Conservation (phyloP, 1,140 invertebrate genomes). For the Olivierus martensii region DNA sequence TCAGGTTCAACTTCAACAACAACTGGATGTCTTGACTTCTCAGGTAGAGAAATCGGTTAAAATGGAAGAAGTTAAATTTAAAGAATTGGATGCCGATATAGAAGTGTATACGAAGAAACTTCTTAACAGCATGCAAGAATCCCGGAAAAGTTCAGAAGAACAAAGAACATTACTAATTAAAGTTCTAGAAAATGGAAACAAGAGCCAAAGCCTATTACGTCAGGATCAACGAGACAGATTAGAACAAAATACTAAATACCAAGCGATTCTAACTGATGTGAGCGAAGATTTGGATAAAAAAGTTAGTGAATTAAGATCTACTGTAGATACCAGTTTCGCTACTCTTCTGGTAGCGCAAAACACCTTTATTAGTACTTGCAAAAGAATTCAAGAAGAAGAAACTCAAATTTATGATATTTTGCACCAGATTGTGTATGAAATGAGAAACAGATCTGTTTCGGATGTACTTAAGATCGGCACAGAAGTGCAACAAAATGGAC, state of each 20-base stretch:
- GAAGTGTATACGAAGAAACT: conserved; percentile 19
- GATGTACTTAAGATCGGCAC: conserved; percentile 6
- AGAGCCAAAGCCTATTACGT: conserved; percentile 9
- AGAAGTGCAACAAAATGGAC: conserved; percentile 3
- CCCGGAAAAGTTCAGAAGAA: conserved; percentile 8
- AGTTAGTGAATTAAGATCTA: conserved; percentile 23
- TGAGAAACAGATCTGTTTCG: conserved; percentile 37
- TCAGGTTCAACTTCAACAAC: background rate
- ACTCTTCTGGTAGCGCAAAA: conserved; percentile 40
- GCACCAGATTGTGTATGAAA: conserved; percentile 40
- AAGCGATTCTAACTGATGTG: conserved; percentile 3
- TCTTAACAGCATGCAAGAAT: conserved; percentile 15
- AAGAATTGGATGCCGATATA: conserved; percentile 15
- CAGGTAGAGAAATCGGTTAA: conserved; percentile 5
- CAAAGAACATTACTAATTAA: conserved; percentile 4
- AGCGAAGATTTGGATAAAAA: conserved; percentile 23
- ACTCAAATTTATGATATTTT: conserved; percentile 40
- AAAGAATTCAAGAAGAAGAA: conserved; percentile 42
- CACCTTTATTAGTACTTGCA: conserved; percentile 42
- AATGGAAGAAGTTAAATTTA: conserved; percentile 14
- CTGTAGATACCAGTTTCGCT: conserved; percentile 34
- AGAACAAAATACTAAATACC: conserved; percentile 5
- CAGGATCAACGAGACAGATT: conserved; percentile 15
- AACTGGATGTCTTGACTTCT: conserved; percentile 11
- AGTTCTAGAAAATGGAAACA: conserved; percentile 11